Evolutionary conservation across 2,888 invertebrate species (phyloP).

Genomic region (Dione juno): DNA sequence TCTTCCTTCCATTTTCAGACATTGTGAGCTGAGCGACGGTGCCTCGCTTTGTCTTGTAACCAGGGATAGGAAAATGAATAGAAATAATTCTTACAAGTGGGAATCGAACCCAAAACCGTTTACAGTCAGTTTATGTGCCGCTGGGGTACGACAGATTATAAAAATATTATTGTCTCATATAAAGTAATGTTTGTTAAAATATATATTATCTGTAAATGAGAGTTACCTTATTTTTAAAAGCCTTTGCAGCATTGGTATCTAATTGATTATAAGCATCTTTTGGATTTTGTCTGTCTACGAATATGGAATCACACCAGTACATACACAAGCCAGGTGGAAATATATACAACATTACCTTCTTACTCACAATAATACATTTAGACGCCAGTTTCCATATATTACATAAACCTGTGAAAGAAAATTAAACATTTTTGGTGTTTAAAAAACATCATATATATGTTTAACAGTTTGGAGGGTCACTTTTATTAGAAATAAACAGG

Average conservation of each 20-base stretch:
- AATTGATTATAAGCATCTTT: slow-evolving; percentile 83
- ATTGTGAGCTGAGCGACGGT: too few relatives aligned
- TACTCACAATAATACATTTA: slow-evolving; percentile 85
- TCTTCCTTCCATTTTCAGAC: too few relatives aligned
- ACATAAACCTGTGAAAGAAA: slow-evolving; percentile 15
- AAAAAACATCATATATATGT: too few relatives aligned
- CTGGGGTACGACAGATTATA: too few relatives aligned
- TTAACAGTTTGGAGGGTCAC: too few relatives aligned
- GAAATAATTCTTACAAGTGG: too few relatives aligned
- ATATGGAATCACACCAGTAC: slow-evolving; percentile 86
- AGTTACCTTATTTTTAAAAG: slow-evolving; percentile 80
- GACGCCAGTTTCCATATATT: slow-evolving; percentile 67
- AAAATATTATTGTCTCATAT: too few relatives aligned
- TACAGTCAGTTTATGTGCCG: too few relatives aligned
- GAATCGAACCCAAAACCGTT: too few relatives aligned
- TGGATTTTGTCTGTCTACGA: slow-evolving; percentile 85
- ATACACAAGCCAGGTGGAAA: slow-evolving; percentile 86
- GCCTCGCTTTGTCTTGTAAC: too few relatives aligned
- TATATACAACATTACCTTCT: slow-evolving; percentile 85
- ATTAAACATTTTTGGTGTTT: neutral
- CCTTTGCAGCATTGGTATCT: slow-evolving; percentile 76
- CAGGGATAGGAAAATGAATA: too few relatives aligned
- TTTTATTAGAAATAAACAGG: too few relatives aligned
- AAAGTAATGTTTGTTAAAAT: neutral
- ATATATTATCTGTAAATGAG: neutral